phyloP scores from a whole-genome alignment of 2,888 invertebrate genomes.

The Tillus elongatus region DNA sequence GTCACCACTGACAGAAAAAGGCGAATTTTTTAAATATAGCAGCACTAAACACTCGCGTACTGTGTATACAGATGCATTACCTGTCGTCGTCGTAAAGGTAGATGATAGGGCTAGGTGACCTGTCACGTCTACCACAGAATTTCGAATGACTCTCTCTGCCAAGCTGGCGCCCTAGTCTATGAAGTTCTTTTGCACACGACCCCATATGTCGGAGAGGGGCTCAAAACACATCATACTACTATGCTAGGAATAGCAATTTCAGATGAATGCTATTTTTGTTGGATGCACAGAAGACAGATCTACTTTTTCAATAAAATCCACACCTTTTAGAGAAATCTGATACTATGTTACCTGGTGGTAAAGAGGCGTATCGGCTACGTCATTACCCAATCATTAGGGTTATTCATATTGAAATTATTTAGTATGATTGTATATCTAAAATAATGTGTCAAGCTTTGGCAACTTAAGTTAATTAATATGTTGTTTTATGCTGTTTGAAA shows the following conservation, averaged over 20 bases:
- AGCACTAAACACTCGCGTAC: no score
- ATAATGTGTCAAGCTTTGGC: no score
- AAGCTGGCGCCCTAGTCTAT: constrained; percentile 50
- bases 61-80: no score
- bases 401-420: no score
- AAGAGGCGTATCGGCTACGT: no score
- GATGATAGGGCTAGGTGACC: constrained; percentile 35
- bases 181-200: constrained; percentile 53
- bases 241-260: constrained; percentile 44
- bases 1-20: no score
- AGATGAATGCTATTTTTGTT: constrained; percentile 47
- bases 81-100: constrained; percentile 2
- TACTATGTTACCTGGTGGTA: constrained; percentile 27
- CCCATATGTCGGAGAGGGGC: constrained; percentile 33
- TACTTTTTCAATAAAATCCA: constrained; percentile 38
- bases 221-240: constrained; percentile 24
- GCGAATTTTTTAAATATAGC: no score
- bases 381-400: no score
- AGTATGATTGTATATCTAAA: no score
- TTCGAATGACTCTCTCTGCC: constrained; percentile 50
- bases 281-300: constrained; percentile 39
- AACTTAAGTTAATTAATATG: no score
- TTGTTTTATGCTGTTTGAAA: no score
- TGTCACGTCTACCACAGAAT: constrained; percentile 51
- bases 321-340: constrained; percentile 40